A percentile compares a stretch with the other conserved stretches of the same genome.
Conservation (phyloP, 2,797 vertebrate genomes). For the Coccyzus lansbergi region DNA sequence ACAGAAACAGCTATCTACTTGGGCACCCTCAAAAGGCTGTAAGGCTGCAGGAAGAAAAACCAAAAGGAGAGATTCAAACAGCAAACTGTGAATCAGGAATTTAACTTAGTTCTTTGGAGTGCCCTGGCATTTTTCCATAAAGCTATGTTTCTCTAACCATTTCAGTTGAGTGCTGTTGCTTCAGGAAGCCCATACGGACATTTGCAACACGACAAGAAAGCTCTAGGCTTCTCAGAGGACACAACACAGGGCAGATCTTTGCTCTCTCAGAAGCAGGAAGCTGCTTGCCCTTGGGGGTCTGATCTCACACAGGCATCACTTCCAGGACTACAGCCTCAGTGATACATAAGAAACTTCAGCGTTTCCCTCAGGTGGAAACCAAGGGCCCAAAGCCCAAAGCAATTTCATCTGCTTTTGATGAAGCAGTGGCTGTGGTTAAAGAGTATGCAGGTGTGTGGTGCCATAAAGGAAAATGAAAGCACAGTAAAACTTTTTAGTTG, state of each 20-base stretch:
- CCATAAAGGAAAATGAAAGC: background rate
- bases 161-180: background rate
- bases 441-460: rapidly evolving
- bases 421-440: background rate
- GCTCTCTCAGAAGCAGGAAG: rapidly evolving
- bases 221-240: background rate
- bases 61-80: background rate
- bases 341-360: background rate
- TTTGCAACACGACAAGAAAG: background rate
- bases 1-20: background rate
- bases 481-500: background rate
- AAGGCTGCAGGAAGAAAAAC: background rate
- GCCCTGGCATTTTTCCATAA: background rate
- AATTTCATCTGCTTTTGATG: background rate
- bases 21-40: rapidly evolving
- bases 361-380: background rate
- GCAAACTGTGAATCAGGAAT: background rate
- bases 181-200: background rate
- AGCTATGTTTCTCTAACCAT: background rate
- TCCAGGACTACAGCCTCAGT: background rate
- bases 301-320: background rate
- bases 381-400: background rate
- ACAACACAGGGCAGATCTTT: background rate
- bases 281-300: background rate
- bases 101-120: background rate